Evolutionary conservation across 1,140 invertebrate species (phyloP).

Genomic region (Drosophila teissieri): DNA sequence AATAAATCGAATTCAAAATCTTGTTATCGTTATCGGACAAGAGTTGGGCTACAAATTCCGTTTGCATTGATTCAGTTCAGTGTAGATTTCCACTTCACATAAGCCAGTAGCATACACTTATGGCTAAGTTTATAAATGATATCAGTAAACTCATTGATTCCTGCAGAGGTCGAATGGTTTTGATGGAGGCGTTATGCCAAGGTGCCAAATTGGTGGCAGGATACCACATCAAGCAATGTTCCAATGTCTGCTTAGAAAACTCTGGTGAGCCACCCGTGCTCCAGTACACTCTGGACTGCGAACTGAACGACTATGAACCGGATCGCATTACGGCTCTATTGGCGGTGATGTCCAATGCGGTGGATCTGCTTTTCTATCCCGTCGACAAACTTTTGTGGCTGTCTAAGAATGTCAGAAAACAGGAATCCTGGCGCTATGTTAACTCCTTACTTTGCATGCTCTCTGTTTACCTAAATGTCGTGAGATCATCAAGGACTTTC

Average conservation of each 20-base stretch:
- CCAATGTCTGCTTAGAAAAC: conserved; percentile 87
- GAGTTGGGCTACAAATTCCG: not conserved
- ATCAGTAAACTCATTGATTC: conserved; percentile 85
- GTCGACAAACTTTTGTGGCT: conserved; percentile 94
- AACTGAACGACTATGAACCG: conserved; percentile 87
- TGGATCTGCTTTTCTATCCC: conserved; percentile 91
- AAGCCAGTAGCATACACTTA: conserved; percentile 4
- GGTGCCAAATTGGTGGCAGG: conserved; percentile 87
- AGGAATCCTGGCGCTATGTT: conserved; percentile 87
- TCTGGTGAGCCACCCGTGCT: conserved; percentile 88
- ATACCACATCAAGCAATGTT: conserved; percentile 85
- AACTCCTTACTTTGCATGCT: conserved; percentile 91
- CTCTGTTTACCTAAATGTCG: conserved; percentile 88
- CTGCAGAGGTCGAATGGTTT: conserved; percentile 86
- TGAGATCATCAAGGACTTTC: conserved; percentile 84
- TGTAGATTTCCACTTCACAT: not conserved
- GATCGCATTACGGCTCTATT: conserved; percentile 88
- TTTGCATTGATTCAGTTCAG: not conserved
- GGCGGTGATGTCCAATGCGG: conserved; percentile 89
- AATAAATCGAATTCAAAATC: conserved; percentile 1
- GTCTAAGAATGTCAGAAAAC: conserved; percentile 87
- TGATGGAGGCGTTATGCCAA: conserved; percentile 89
- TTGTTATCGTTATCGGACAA: not conserved
- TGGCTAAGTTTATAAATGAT: conserved; percentile 77
- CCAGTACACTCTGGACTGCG: conserved; percentile 87